Evolutionary conservation across 92 coral and sea anemone genomes (phyloP).

Genomic region (Palythoa heliodiscus): DNA sequence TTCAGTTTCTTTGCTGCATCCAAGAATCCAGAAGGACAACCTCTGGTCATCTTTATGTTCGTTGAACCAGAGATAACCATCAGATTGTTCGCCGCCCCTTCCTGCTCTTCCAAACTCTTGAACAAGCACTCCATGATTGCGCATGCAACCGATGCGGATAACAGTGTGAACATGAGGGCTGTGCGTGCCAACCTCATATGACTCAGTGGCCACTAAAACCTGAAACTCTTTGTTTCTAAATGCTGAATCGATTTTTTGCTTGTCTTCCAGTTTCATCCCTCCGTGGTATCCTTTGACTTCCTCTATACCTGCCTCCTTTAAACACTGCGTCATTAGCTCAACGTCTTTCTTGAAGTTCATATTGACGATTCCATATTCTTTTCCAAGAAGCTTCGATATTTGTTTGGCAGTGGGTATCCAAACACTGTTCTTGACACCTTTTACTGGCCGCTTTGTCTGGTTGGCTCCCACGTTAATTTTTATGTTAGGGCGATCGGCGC

Average conservation of each 20-base stretch:
- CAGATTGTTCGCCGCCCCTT: constrained; percentile 49
- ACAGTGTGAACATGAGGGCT: no score
- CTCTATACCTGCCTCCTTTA: constrained; percentile 2
- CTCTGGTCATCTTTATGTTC: constrained; percentile 65
- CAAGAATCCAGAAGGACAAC: constrained; percentile 46
- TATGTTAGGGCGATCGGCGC: constrained; percentile 23
- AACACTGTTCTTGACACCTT: neutral
- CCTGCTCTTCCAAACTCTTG: constrained; percentile 75
- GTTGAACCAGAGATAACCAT: constrained; percentile 48
- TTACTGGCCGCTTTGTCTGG: neutral
- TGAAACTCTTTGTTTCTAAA: no score
- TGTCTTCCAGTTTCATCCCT: no score
- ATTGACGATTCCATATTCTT: constrained; percentile 43
- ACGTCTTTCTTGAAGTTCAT: constrained; percentile 54
- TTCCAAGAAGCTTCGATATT: no score
- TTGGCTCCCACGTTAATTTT: constrained; percentile 21
- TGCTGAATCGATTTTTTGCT: no score
- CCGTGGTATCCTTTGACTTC: constrained; percentile 53
- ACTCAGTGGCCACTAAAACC: no score
- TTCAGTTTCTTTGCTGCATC: constrained; percentile 23
- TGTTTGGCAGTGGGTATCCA: no score
- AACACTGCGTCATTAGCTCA: constrained; percentile 26
- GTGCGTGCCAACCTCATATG: no score
- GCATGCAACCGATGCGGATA: constrained; percentile 55
- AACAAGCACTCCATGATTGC: constrained; percentile 54